Base-by-base conservation (phyloP, 2,888 invertebrate genomes). In the Amphipyra tragopoginis region DNA sequence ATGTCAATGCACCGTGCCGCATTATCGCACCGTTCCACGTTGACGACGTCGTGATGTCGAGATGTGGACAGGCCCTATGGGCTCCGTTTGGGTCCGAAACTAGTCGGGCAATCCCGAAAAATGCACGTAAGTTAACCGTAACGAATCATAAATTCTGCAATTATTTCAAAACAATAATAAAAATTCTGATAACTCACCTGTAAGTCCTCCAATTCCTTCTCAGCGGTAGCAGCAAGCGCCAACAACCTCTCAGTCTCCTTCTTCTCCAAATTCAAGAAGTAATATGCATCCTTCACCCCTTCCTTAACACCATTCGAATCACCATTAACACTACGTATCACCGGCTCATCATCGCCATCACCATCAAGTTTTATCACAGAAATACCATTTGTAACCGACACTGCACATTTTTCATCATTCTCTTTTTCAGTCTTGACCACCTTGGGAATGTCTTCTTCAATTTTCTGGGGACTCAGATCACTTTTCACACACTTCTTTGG, bases 191-290 rank as follows among this genome's bases (percentile, higher is more conserved):
- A 57, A 59, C 83, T 82, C 40, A 95, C 95, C 88, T 95, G 92
- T 75, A 96, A 89, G 56, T 85, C 91, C 59, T 96, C 95, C 79
- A 97, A 92, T 78, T 97, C 97, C 67, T 95, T 95, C 81, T 98
- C 98, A 15, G 96, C 96, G 49, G 95, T 94, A 44, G 96, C 96
- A 21, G 97, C 96, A 79, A 97, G 86, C 61, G 94, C 94, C 58
- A 97, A 92, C 72, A 98, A 93, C 80, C 97, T 95, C 74, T 95
- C 95, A 56, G 97, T 96, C 92, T 98, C 97, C 65, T 93, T 95
- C 86, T 97, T 97, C 81, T 98, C 95, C 82, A 98, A 89, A 81
- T 95, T 96, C 75, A 98, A 89, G 91, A 98, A 98, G 89, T 97
- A 97, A 87, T 97, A 96, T 21, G 97, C 98, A 89, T 97, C 97